A percentile compares a stretch with the other conserved stretches of the same genome.
These are phyloP conservation scores for Cavia porcellus DNA, from an alignment of 2,113 vertebrate species.

Conservation along the genomic window DNA sequence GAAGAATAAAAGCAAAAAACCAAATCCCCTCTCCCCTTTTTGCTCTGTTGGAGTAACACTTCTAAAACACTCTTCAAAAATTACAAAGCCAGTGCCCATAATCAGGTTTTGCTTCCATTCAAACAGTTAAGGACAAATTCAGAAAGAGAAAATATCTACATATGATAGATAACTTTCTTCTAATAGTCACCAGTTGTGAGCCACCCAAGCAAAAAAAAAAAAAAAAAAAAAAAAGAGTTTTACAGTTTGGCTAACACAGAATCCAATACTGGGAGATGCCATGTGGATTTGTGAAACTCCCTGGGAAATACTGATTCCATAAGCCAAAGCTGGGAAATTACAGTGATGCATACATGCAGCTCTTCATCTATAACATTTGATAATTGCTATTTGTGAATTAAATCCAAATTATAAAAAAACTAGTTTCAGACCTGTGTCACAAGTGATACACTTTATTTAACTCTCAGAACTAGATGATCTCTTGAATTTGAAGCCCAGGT, in stretches of 20 bases:
- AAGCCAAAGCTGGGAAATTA: conserved; percentile 73
- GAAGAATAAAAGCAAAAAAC: neutral
- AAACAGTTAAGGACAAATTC: conserved; percentile 38
- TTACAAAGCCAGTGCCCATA: neutral
- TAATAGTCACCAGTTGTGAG: conserved; percentile 10
- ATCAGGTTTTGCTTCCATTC: neutral
- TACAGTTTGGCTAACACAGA: conserved; percentile 52
- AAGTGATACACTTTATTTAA: conserved; percentile 69
- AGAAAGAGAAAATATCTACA: conserved; percentile 39
- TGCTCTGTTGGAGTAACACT: neutral
- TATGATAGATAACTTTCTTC: conserved; percentile 45
- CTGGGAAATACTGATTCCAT: conserved; percentile 59
- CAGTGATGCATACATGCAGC: conserved; percentile 49
- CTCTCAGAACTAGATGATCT: conserved; percentile 52
- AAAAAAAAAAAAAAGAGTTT: conserved; percentile 38
- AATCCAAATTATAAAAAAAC: conserved; percentile 73
- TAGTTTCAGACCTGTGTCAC: conserved; percentile 68
- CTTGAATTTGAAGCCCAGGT: neutral
- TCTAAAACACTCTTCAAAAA: neutral
- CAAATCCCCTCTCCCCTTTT: neutral
- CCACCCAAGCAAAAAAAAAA: too few species aligned
- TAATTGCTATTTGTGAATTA: conserved; percentile 78
- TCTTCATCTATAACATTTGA: conserved; percentile 65
- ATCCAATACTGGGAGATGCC: conserved; percentile 50
- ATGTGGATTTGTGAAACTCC: conserved; percentile 65